Base-by-base conservation (phyloP, 1,140 invertebrate genomes). In the Diorhabda sublineata region DNA sequence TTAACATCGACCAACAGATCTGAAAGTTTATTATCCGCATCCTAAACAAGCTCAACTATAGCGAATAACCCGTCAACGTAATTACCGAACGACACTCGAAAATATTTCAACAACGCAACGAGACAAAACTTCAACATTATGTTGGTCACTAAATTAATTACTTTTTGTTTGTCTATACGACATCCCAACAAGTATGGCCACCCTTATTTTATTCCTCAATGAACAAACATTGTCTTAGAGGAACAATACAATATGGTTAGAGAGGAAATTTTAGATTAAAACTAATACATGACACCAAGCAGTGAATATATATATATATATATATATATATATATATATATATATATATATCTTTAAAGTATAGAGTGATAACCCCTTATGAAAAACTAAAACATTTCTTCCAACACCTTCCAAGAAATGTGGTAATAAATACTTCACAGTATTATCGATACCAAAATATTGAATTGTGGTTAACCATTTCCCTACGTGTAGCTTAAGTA, bases 101-200 rank as follows among this genome's bases (percentile, higher is more conserved):
- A 52, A 52, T 52, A 52, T 52, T 52, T 52, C 47, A 52, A 52
- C 47, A 52, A 52, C 47, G 47, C 47, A 52, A 52, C 47, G 47
- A 52, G 47, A 52, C 47, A 52, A 52, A 52, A 52, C 47, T 52
- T 52, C 47, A 52, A 52, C 47, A 52, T 52, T 52, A 52, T n/a
- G 47, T 52, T 52, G 47, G 47, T 52, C 47, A 52, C 47, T 52
- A 52, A 52, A 52, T 52, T 52, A 52, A 52, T 52, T 52, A 52
- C 47, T 52, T 52, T 52, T 52, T 52, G 47, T 52, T 52, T 52
- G 47, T 52, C 6, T 52, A 52, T 52, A 52, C 47, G 47, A 52
- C 47, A 52, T 52, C 47, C 47, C 47, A 52, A 52, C 47, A n/a
- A 52, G 47, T 6, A 6, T 52, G n/a, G 6, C 47, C 3, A 52